phyloP scores from a whole-genome alignment of 1,140 invertebrate genomes.

The Ganaspis sp. region DNA sequence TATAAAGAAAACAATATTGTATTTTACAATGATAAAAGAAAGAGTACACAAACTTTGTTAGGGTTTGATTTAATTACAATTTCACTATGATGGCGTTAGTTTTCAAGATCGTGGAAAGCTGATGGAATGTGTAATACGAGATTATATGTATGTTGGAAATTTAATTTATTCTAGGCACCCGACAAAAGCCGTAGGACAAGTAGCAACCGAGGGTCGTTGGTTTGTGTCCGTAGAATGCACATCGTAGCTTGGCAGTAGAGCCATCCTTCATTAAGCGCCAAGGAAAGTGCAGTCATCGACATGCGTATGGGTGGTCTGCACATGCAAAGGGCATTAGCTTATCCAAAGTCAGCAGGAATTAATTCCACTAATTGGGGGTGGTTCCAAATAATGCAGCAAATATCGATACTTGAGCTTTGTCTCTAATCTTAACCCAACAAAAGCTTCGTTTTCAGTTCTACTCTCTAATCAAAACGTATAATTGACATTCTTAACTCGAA shows the following conservation, averaged over 20 bases:
- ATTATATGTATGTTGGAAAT: no score
- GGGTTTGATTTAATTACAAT: no score
- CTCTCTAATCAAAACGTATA: no score
- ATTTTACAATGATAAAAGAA: no score
- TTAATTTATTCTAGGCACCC: background rate
- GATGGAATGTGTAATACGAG: no score
- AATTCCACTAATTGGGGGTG: slow-evolving; percentile 75
- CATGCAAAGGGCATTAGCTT: slow-evolving; percentile 69
- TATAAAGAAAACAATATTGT: no score
- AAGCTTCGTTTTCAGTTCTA: background rate
- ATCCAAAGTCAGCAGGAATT: slow-evolving; percentile 71
- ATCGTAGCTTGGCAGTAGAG: slow-evolving; percentile 45
- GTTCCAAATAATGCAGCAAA: slow-evolving; percentile 67
- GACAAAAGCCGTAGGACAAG: background rate
- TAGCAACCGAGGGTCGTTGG: background rate
- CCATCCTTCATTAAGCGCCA: slow-evolving; percentile 71
- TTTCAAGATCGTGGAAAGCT: no score
- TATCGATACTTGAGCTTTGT: slow-evolving; percentile 54
- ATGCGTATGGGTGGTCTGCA: slow-evolving; percentile 62
- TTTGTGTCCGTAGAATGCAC: background rate
- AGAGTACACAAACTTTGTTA: no score
- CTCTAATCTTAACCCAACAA: slow-evolving; percentile 31
- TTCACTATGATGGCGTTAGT: no score
- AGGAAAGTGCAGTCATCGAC: slow-evolving; percentile 72
- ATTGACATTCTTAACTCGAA: no score